Conservation (phyloP, 2,888 invertebrate genomes). For the Blomia tropicalis region DNA sequence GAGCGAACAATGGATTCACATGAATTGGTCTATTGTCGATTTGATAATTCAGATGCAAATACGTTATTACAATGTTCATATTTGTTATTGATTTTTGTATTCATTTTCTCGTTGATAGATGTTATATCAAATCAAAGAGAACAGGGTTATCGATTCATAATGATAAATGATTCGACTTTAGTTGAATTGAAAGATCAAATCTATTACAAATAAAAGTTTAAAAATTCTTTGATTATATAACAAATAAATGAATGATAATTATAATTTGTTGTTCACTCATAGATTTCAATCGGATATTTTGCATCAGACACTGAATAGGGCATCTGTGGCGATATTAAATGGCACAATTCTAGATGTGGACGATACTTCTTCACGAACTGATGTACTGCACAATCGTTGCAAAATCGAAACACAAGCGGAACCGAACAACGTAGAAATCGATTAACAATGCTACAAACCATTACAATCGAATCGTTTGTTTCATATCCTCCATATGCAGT, state of each 20-base stretch:
- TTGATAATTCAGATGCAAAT: no score
- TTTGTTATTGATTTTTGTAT: no score
- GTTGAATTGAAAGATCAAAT: neutral
- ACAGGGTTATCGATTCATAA: no score
- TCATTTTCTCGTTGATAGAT: no score
- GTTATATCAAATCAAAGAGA: no score
- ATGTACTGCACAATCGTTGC: neutral
- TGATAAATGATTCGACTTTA: neutral
- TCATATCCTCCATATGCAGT: neutral
- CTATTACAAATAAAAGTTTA: no score
- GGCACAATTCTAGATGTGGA: constrained; percentile 1
- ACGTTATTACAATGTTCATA: no score
- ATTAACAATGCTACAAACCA: neutral
- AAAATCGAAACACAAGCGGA: neutral
- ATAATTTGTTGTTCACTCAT: neutral
- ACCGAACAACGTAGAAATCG: neutral
- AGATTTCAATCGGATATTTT: no score
- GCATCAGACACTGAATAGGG: no score
- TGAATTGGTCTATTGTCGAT: no score
- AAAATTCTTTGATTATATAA: neutral
- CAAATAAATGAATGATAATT: neutral
- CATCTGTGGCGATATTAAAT: no score
- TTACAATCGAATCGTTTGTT: neutral
- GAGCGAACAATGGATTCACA: no score
- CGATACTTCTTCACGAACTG: neutral